phyloP scores from a whole-genome alignment of 64 coral and sea anemone species.

The Porites australiensis region DNA sequence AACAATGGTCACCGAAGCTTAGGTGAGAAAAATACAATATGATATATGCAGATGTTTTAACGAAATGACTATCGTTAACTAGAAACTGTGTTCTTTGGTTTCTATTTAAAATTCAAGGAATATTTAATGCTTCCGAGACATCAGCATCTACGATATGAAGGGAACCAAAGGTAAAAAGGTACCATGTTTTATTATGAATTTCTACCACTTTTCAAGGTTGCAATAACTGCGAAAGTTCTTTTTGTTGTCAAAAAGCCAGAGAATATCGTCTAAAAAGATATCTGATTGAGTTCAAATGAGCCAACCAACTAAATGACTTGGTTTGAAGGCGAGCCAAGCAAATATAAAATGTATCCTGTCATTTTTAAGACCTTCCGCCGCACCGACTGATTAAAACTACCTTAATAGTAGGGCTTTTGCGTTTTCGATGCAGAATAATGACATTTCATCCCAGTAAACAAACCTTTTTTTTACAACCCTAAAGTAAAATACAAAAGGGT shows the following conservation, averaged over 20 bases:
- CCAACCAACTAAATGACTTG: background rate
- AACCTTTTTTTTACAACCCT: background rate
- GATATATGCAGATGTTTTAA: background rate
- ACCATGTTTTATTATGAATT: no score
- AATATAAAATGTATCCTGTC: conserved; percentile 1
- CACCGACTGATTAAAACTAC: background rate
- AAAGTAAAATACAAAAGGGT: background rate
- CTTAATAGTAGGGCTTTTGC: background rate
- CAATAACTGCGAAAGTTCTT: no score
- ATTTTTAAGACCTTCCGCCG: background rate
- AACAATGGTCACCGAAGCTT: background rate
- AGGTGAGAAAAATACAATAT: conserved; percentile 6
- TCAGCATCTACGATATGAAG: no score
- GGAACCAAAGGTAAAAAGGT: no score
- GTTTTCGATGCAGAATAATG: background rate
- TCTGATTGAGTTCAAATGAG: background rate
- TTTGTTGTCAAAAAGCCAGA: no score
- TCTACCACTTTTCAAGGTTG: no score
- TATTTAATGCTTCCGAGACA: no score
- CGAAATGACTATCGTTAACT: background rate
- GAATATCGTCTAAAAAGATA: background rate
- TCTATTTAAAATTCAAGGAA: background rate
- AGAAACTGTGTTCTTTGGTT: background rate
- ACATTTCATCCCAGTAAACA: background rate
- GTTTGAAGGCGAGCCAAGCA: background rate